phyloP scores from a whole-genome alignment of 2,113 vertebrate genomes.

The Myotis yumanensis region DNA sequence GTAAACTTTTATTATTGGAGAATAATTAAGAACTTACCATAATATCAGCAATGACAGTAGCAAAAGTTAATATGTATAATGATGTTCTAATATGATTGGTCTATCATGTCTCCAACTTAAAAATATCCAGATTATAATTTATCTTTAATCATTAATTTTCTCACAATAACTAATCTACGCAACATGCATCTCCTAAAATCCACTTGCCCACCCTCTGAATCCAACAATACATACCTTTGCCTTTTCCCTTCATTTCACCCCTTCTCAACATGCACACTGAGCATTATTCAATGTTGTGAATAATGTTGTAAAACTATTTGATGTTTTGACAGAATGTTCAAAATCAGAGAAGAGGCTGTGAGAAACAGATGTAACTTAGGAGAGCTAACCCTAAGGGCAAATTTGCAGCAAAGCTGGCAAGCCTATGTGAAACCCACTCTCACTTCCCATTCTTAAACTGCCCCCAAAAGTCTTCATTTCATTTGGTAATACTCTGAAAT shows the following conservation, averaged over 20 bases:
- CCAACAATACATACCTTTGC: not conserved
- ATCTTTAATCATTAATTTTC: conserved; percentile 30
- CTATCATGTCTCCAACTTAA: conserved; percentile 21
- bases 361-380: not conserved
- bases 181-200: conserved; percentile 7
- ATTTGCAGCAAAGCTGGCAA: conserved; percentile 26
- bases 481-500: conserved; percentile 44
- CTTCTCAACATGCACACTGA: conserved; percentile 19
- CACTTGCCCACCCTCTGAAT: not conserved
- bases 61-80: conserved; percentile 59
- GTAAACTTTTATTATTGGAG: conserved; percentile 40
- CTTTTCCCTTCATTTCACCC: not conserved
- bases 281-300: not conserved
- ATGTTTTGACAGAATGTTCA: not conserved
- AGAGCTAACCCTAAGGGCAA: conserved; percentile 3
- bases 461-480: not conserved
- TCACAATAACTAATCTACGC: not conserved
- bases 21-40: conserved; percentile 56
- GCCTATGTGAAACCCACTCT: not conserved
- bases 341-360: conserved; percentile 17
- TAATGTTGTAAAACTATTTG: conserved; percentile 10
- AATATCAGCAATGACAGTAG: conserved; percentile 38
- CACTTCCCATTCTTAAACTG: not conserved
- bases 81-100: not conserved
- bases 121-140: conserved; percentile 44